Conservation (phyloP, 2,113 vertebrate genomes). For the Prionailurus bengalensis region DNA sequence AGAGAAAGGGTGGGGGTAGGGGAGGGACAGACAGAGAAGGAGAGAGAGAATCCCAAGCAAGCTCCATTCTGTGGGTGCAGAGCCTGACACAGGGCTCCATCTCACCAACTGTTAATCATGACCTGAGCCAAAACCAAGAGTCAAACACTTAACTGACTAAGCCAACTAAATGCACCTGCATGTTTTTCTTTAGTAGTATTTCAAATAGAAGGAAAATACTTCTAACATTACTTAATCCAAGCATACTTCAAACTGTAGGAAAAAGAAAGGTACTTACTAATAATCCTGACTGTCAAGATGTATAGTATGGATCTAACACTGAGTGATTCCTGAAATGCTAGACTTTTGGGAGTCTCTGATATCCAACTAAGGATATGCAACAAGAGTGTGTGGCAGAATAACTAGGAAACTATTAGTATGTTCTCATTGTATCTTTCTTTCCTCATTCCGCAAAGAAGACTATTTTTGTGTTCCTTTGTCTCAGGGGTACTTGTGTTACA, state of each 20-base stretch:
- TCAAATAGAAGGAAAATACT: not conserved
- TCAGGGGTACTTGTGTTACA: not conserved
- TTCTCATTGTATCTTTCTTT: not conserved
- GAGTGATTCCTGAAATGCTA: not conserved
- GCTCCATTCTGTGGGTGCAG: no score
- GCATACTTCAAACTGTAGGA: not conserved
- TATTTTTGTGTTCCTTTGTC: not conserved
- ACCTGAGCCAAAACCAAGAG: no score
- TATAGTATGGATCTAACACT: not conserved
- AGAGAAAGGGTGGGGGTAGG: no score
- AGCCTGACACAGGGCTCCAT: no score
- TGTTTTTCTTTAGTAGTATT: conserved; percentile 34
- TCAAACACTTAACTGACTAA: no score
- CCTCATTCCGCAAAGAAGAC: not conserved
- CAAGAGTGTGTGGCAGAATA: not conserved
- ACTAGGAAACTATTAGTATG: not conserved
- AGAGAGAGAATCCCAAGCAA: no score
- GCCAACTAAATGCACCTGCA: no score
- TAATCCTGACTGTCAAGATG: not conserved
- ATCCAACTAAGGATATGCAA: conserved; percentile 26
- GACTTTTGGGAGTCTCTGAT: not conserved
- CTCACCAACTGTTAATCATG: no score
- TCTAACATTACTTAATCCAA: conserved; percentile 26
- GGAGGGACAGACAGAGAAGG: no score
- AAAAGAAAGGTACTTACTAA: not conserved